Percentiles rank a stretch among this genome's conserved stretches.
phyloP scores from a whole-genome alignment of 2,113 vertebrate species.

The Oryzias woworae region DNA sequence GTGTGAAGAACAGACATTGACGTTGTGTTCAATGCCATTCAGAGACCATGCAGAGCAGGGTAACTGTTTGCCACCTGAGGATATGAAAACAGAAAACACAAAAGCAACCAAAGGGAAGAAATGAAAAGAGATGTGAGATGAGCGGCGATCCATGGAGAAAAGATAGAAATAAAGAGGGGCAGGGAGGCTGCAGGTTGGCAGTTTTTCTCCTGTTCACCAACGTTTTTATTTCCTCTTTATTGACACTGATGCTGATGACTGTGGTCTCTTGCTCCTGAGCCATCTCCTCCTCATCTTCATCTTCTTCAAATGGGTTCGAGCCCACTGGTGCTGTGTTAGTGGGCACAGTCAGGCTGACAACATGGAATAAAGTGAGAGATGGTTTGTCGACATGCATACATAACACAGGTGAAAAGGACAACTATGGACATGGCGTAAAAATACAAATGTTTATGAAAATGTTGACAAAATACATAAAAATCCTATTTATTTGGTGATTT shows the following conservation, averaged over 20 bases:
- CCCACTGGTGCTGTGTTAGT: slow-evolving; percentile 84
- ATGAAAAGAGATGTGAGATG: slow-evolving; percentile 11
- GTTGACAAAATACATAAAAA: no score
- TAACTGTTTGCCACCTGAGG: slow-evolving; percentile 54
- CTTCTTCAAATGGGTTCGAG: slow-evolving; percentile 96
- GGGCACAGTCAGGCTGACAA: slow-evolving; percentile 87
- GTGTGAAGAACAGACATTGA: slow-evolving; percentile 33
- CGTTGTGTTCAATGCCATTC: slow-evolving; percentile 43
- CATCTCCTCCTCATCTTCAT: slow-evolving; percentile 70
- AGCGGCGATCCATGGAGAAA: slow-evolving; percentile 25
- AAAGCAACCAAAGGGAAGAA: slow-evolving; percentile 7
- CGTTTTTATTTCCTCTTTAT: slow-evolving; percentile 96
- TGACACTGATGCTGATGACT: slow-evolving; percentile 85
- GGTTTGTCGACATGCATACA: slow-evolving; percentile 57
- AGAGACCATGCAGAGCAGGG: slow-evolving; percentile 65
- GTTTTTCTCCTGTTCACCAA: slow-evolving; percentile 85
- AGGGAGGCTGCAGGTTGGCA: slow-evolving; percentile 22
- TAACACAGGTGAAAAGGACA: slow-evolving; percentile 11
- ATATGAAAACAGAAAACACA: slow-evolving; percentile 10
- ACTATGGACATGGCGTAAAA: not conserved
- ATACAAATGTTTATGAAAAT: not conserved
- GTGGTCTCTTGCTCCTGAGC: slow-evolving; percentile 44
- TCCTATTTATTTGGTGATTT: no score
- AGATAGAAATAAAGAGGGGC: slow-evolving; percentile 23
- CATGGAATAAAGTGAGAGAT: slow-evolving; percentile 82